These are phyloP conservation scores for Brachionus rotundiformis DNA, from an alignment of 1,140 invertebrate species.

Conservation along the genomic window DNA sequence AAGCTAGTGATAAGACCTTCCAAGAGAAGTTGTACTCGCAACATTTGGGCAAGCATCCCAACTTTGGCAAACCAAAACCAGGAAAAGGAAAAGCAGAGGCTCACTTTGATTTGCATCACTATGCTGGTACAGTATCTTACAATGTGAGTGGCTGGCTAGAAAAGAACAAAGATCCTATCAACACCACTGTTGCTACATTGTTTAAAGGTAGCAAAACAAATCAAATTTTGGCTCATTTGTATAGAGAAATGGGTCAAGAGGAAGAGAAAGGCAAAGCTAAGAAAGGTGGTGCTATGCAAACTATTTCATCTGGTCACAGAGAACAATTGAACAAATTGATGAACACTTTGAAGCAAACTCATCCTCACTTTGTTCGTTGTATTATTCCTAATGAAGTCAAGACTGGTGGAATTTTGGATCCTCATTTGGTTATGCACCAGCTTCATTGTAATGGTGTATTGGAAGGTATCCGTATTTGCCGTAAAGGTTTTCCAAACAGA, in stretches of 20 bases:
- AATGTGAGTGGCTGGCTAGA: constrained; percentile 91
- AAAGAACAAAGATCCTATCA: constrained; percentile 99
- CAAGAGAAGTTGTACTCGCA: constrained; percentile 95
- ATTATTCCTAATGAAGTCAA: constrained; percentile 99
- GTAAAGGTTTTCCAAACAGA: constrained; percentile 99
- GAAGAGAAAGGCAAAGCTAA: constrained; percentile 71
- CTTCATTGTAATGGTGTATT: constrained; percentile 99
- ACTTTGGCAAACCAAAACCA: constrained; percentile 94
- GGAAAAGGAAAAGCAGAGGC: constrained; percentile 89
- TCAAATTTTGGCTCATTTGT: background rate
- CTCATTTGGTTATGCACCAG: constrained; percentile 93
- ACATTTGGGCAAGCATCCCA: constrained; percentile 95
- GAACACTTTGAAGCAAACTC: constrained; percentile 89
- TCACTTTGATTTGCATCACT: constrained; percentile 97
- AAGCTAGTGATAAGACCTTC: constrained; percentile 96
- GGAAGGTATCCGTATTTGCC: constrained; percentile 99
- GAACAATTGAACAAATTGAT: constrained; percentile 96
- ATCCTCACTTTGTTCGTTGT: constrained; percentile 98
- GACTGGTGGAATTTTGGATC: constrained; percentile 92
- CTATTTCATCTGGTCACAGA: constrained; percentile 82
- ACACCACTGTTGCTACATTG: constrained; percentile 82
- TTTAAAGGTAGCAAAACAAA: constrained; percentile 36
- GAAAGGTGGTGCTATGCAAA: constrained; percentile 93
- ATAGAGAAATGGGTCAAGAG: constrained; percentile 37
- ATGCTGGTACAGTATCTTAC: constrained; percentile 84